Base-by-base conservation (phyloP, 1,140 invertebrate species). In the Drosophila serrata region DNA sequence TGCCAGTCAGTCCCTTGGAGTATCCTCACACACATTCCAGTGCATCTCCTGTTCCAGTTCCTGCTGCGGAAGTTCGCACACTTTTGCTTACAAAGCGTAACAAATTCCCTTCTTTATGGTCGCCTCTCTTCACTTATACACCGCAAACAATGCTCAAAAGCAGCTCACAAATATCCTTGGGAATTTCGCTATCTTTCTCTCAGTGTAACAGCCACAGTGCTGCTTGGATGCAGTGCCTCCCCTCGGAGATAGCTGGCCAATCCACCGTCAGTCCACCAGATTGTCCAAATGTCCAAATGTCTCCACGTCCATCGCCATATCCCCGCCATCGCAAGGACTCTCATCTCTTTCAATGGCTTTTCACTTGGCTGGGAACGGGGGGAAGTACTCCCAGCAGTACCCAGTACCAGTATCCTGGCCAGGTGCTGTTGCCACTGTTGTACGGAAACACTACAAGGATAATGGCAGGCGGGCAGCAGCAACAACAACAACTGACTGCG, bases 31-130 rank as follows among this genome's bases (percentile, higher is more conserved):
- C 39, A 62, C 39, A 65, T 33, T 65, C 22, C 43, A 24, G 8
- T 42, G 49, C 68, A 70, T 58, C 64, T 72, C 51, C 61, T 48
- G 60, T 58, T 31, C 35, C 51, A 60, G 61, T 56, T 81, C 65
- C 58, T 63, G 72, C 58, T 63, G 72, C 79, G 81, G 78, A 84
- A 84, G 81, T 77, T 81, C 75, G 77, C 64, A 75, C 80, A 82
- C 58, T 79, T 74, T 73, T 82, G 58, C 67, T 51, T 60, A 60
- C 67, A 82, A 79, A 74, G 75, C 64, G 43, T 33, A 81, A 49
- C 45, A 74, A 81, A 81, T 56, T 78, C 51, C 19, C 33, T 58
- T 48, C 48, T 56, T 37, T 37, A 29, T 33, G 33, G 22, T 22
- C 19, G 51, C 51, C 33, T n/a, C 33, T 37, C 33, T 6, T 37